These are phyloP conservation scores for Columba livia DNA, from an alignment of 2,113 vertebrate species.

Conservation along the genomic window DNA sequence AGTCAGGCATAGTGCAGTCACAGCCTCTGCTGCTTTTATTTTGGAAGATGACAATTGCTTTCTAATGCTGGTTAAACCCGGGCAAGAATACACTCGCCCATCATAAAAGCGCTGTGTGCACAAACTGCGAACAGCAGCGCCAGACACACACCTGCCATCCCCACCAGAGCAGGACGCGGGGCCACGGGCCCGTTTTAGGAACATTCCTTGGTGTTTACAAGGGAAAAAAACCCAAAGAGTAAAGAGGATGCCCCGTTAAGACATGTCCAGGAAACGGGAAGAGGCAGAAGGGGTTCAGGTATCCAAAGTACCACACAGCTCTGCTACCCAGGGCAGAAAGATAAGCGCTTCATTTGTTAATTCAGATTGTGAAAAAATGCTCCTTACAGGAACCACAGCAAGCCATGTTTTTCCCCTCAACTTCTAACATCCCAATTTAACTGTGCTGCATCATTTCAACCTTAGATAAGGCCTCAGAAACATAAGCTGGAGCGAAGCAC, in stretches of 20 bases:
- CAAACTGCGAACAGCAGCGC: background rate
- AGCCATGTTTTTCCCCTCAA: fast-evolving
- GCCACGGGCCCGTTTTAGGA: background rate
- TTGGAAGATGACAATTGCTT: background rate
- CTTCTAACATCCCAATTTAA: background rate
- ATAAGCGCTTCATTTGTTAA: background rate
- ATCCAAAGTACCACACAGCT: background rate
- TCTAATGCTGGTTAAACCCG: background rate
- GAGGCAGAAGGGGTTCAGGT: background rate
- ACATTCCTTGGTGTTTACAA: background rate
- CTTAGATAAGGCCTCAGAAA: background rate
- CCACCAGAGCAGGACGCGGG: fast-evolving
- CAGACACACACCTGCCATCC: background rate
- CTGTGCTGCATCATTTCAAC: background rate
- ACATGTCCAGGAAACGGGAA: background rate
- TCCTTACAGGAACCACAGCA: background rate
- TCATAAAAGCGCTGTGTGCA: fast-evolving
- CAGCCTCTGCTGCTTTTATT: background rate
- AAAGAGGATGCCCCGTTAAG: background rate
- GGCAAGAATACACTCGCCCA: background rate
- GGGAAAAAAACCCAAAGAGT: background rate
- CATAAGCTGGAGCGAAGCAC: fast-evolving
- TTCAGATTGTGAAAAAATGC: background rate
- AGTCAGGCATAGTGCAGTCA: background rate
- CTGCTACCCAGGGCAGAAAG: background rate